These are phyloP conservation scores for Nyctalus aviator DNA, from an alignment of 2,797 vertebrate genomes.

Conservation along the genomic window DNA sequence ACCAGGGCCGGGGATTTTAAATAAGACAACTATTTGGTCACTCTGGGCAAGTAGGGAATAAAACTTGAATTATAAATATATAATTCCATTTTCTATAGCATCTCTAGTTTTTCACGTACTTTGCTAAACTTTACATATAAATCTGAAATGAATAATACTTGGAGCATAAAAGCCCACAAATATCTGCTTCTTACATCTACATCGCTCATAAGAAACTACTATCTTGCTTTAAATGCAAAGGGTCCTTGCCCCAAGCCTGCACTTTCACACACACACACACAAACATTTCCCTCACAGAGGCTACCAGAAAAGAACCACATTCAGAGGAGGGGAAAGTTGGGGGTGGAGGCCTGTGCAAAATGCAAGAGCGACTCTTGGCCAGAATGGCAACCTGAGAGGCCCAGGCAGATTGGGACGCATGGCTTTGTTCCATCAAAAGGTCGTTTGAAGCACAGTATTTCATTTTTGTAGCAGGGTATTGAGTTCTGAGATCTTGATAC, in stretches of 20 bases:
- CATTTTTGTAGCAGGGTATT: constrained; percentile 77
- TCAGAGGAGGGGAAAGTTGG: background rate
- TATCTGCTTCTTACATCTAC: constrained; percentile 67
- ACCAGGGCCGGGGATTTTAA: background rate
- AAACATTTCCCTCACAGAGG: constrained; percentile 71
- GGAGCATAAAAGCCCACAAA: constrained; percentile 47
- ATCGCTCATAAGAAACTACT: constrained; percentile 61
- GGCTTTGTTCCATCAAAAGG: constrained; percentile 76
- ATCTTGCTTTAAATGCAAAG: constrained; percentile 17
- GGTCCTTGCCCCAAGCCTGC: constrained; percentile 11
- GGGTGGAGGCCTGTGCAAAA: background rate
- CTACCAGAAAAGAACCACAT: constrained; percentile 67
- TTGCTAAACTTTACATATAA: constrained; percentile 12
- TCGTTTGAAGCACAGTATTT: constrained; percentile 79
- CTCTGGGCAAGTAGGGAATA: constrained; percentile 37
- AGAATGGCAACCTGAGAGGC: constrained; percentile 77
- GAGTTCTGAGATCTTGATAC: constrained; percentile 78
- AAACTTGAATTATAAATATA: constrained; percentile 10
- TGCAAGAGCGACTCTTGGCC: constrained; percentile 46
- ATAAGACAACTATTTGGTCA: constrained; percentile 11
- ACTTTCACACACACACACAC: constrained; percentile 71
- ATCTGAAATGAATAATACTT: constrained; percentile 20
- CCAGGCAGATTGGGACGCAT: constrained; percentile 19
- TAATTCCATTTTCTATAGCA: background rate
- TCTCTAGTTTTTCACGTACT: constrained; percentile 18